Base-by-base conservation (phyloP, 2,113 vertebrate species). In the Ceyx cyanopectus region DNA sequence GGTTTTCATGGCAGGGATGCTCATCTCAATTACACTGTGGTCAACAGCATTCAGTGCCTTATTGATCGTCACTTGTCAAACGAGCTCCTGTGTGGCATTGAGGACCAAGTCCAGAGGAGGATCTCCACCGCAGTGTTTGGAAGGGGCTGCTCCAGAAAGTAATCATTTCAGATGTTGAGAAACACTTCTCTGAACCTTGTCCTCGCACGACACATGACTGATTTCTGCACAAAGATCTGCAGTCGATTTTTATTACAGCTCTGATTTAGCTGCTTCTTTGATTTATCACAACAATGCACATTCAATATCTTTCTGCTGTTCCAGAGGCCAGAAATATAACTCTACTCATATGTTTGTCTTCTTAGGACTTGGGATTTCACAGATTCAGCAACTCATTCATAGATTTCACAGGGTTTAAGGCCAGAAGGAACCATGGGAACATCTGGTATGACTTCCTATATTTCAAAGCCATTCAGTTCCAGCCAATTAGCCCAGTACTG, bases 311-410 rank as follows among this genome's bases (percentile, higher is more conserved):
- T 89, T 57, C 89, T 85, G 94, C 85, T 85, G 81, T 95, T 93
- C 94, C 83, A 61, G 85, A 85, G 87, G 95, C 94, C 95, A 96
- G 94, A 92, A 95, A 57, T 78, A 92, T 96, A 96, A 96, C 94
- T 89, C 91, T 61, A 41, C 75, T 89, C 93, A 94, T 93, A 95
- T 96, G 94, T 95, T 95, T 92, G 91, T 91, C 45, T 96, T 96
- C 89, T 96, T 78, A 83, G 76, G 89, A 83, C 85, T 90, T 77
- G 1, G 5, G 81, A 92, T 95, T 96, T 96, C 9, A 21, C 89
- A 93, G 76, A 93, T 96, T 92, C 92, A 87, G 76, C 92, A 90
- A 89, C 87, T 93, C 94, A 95, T 96, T 96, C 96, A 96, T 85
- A 92, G 95, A 93, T 85, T 85, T 92, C 79, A 65, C 82, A 67